Percentiles rank a stretch among this genome's conserved stretches.
Evolutionary conservation across 1,140 invertebrate genomes (phyloP).

Genomic region (Campoletis sonorensis): DNA sequence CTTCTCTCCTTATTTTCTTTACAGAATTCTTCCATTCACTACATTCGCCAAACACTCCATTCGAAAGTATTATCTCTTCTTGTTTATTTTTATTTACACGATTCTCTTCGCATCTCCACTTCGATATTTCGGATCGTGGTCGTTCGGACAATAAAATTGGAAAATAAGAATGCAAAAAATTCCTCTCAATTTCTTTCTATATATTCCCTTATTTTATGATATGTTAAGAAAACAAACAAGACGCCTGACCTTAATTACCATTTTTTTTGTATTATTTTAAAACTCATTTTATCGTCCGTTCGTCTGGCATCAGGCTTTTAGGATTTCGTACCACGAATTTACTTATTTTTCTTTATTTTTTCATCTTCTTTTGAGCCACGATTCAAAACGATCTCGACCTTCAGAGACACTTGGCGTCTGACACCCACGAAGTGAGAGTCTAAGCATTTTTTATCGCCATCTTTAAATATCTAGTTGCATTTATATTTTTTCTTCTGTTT

Average conservation of each 20-base stretch:
- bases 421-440: background rate
- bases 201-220: conserved; percentile 61
- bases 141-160: conserved; percentile 34
- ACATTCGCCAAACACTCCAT: too few relatives aligned
- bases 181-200: conserved; percentile 6
- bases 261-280: conserved; percentile 54
- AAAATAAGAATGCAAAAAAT: conserved; percentile 36
- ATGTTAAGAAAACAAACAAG: conserved; percentile 62
- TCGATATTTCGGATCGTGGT: conserved; percentile 15
- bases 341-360: background rate
- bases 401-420: too few relatives aligned
- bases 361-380: too few relatives aligned
- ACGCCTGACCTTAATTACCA: conserved; percentile 53
- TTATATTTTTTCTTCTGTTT: background rate
- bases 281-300: too few relatives aligned
- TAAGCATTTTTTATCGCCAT: conserved; percentile 33
- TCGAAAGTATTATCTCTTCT: too few relatives aligned
- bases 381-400: too few relatives aligned
- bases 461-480: conserved; percentile 23
- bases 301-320: conserved; percentile 10
- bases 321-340: background rate
- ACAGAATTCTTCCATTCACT: too few relatives aligned
- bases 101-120: too few relatives aligned
- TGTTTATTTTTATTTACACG: too few relatives aligned
- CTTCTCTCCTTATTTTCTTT: too few relatives aligned